Percentiles rank a stretch among this genome's conserved stretches.
Conservation (phyloP, 2,888 invertebrate species). For the Sinohyriopsis cumingii region DNA sequence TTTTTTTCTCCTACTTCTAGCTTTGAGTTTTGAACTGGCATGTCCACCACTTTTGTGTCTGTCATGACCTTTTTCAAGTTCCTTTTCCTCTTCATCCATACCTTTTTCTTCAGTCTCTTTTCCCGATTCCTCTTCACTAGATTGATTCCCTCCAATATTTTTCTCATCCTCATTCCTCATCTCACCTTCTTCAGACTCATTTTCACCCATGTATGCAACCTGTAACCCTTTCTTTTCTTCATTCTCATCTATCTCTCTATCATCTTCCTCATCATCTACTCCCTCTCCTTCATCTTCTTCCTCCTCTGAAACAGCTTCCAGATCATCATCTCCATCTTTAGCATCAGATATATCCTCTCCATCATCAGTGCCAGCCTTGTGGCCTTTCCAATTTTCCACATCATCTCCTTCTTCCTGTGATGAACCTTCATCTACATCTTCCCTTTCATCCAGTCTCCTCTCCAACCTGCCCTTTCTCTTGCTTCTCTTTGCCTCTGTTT, state of each 20-base stretch:
- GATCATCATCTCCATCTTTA: conserved; percentile 8
- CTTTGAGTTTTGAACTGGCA: no score
- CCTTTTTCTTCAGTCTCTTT: conserved; percentile 22
- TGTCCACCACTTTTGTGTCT: conserved; percentile 1
- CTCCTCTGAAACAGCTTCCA: conserved; percentile 2
- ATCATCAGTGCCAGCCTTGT: neutral
- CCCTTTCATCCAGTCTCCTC: neutral
- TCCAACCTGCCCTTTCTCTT: neutral
- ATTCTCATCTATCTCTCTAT: conserved; percentile 21
- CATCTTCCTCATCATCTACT: conserved; percentile 6
- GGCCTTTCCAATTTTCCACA: neutral
- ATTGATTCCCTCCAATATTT: conserved; percentile 13
- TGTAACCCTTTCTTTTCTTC: conserved; percentile 5
- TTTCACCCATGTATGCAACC: neutral
- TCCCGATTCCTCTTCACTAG: conserved; percentile 27
- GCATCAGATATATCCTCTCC: neutral
- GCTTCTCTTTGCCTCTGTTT: neutral
- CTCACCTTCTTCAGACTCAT: conserved; percentile 1
- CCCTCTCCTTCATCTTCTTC: conserved; percentile 11
- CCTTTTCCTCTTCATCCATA: conserved; percentile 10
- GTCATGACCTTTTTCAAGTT: neutral
- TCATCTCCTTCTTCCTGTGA: conserved; percentile 2
- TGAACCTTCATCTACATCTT: neutral
- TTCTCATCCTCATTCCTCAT: conserved; percentile 14
- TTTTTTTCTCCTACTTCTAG: no score